Conservation (phyloP, 2,113 vertebrate species). For the Dasypus novemcinctus region DNA sequence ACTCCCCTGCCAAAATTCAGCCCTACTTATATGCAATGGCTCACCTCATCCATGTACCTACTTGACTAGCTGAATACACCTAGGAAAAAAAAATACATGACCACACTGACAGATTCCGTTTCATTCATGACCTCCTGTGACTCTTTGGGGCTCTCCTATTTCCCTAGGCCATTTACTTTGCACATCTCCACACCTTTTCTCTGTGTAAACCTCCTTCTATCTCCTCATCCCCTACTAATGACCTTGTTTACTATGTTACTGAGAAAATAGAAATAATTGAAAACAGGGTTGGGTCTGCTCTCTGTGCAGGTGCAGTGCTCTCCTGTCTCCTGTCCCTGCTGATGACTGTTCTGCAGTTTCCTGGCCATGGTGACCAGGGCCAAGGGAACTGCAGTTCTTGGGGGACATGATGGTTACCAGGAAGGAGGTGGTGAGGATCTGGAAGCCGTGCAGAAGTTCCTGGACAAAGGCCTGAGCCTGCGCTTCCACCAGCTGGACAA, state of each 20-base stretch:
- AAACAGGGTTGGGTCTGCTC: neutral
- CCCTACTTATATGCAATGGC: neutral
- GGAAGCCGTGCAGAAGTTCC: slow-evolving; percentile 80
- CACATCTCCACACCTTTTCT: neutral
- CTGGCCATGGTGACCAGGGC: slow-evolving; percentile 88
- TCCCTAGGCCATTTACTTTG: neutral
- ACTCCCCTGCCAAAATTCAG: neutral
- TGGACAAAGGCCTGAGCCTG: slow-evolving; percentile 81
- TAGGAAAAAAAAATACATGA: neutral
- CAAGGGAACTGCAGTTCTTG: slow-evolving; percentile 85
- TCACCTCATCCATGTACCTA: neutral
- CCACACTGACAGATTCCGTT: neutral
- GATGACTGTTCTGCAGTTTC: neutral
- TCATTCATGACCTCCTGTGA: neutral
- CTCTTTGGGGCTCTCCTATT: neutral
- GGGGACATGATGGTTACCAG: slow-evolving; percentile 86
- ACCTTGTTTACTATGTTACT: neutral
- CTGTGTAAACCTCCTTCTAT: neutral
- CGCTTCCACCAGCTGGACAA: slow-evolving; percentile 89
- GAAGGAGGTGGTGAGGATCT: slow-evolving; percentile 80
- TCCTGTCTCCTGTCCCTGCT: neutral
- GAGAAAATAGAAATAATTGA: neutral
- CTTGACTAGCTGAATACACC: neutral
- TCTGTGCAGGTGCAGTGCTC: neutral
- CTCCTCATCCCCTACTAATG: neutral